A percentile compares a stretch with the other conserved stretches of the same genome.
These are phyloP conservation scores for Pegoplata infirma DNA, from an alignment of 2,888 invertebrate species.

Conservation along the genomic window DNA sequence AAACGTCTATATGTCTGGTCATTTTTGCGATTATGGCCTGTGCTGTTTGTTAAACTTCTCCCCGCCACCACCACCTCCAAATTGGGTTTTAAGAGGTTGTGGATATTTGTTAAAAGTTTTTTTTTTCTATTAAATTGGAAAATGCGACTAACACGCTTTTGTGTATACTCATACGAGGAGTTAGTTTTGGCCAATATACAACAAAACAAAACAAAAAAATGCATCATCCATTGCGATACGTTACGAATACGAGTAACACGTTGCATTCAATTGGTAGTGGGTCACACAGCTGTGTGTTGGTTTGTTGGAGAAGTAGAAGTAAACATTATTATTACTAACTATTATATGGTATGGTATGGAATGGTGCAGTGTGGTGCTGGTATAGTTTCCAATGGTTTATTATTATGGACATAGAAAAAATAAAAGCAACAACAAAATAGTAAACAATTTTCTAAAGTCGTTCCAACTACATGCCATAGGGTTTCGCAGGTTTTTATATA, in stretches of 20 bases:
- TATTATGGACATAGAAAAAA: conserved; percentile 24
- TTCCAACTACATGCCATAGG: conserved; percentile 41
- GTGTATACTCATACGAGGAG: conserved; percentile 19
- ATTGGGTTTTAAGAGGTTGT: conserved; percentile 26
- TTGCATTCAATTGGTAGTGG: conserved; percentile 61
- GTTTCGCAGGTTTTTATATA: conserved; percentile 41
- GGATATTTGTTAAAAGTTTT: background rate
- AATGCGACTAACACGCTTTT: conserved; percentile 52
- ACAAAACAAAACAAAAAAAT: conserved; percentile 31
- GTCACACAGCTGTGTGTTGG: conserved; percentile 64
- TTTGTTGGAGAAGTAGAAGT: conserved; percentile 27
- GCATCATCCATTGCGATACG: conserved; percentile 19
- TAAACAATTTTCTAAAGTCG: conserved; percentile 33
- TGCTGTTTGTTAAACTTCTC: conserved; percentile 19
- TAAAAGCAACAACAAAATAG: conserved; percentile 14
- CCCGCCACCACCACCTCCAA: conserved; percentile 9
- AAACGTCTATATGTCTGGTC: conserved; percentile 59
- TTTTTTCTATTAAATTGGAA: conserved; percentile 26
- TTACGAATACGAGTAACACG: conserved; percentile 39
- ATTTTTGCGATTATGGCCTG: conserved; percentile 50
- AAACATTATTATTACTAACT: conserved; percentile 22
- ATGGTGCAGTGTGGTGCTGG: conserved; percentile 11
- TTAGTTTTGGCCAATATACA: too few relatives aligned
- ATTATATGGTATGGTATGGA: conserved; percentile 18
- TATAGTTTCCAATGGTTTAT: conserved; percentile 19